These are phyloP conservation scores for Palloptera scutellata DNA, from an alignment of 2,888 invertebrate genomes.

Conservation along the genomic window DNA sequence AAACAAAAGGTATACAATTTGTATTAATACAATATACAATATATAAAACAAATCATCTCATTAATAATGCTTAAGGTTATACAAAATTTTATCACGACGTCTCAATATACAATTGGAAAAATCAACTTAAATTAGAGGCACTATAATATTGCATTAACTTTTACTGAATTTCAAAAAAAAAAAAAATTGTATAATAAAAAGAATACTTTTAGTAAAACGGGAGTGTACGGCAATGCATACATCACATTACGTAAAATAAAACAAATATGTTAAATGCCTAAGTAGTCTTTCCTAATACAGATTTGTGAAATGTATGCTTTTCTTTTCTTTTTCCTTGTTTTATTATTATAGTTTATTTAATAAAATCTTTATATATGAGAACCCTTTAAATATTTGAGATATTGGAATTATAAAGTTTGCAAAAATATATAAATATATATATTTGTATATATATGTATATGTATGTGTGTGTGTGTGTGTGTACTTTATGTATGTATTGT, in stretches of 20 bases:
- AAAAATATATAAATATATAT: slow-evolving; percentile 36
- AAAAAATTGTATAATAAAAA: slow-evolving; percentile 20
- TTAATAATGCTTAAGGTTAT: background rate
- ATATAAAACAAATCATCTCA: slow-evolving; percentile 19
- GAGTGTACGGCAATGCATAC: background rate
- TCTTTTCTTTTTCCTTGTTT: too few relatives aligned
- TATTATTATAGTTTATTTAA: too few relatives aligned
- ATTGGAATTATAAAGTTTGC: slow-evolving; percentile 36
- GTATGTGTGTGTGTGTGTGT: slow-evolving; percentile 19
- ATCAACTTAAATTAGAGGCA: slow-evolving; percentile 53
- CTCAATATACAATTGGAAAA: slow-evolving; percentile 19
- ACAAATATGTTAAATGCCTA: background rate
- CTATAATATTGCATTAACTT: slow-evolving; percentile 59
- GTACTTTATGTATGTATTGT: slow-evolving; percentile 26
- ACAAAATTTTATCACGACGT: slow-evolving; percentile 27
- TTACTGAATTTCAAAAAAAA: slow-evolving; percentile 20
- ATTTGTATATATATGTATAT: slow-evolving; percentile 22
- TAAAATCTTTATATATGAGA: background rate
- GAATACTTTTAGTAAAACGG: background rate
- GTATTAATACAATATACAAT: slow-evolving; percentile 23
- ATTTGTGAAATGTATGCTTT: background rate
- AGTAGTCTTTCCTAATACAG: slow-evolving; percentile 11
- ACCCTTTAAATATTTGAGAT: background rate
- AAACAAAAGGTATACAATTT: slow-evolving; percentile 19
- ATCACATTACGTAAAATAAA: too few relatives aligned